Conservation (phyloP, 2,888 invertebrate genomes). For the Trachelus iudaicus region DNA sequence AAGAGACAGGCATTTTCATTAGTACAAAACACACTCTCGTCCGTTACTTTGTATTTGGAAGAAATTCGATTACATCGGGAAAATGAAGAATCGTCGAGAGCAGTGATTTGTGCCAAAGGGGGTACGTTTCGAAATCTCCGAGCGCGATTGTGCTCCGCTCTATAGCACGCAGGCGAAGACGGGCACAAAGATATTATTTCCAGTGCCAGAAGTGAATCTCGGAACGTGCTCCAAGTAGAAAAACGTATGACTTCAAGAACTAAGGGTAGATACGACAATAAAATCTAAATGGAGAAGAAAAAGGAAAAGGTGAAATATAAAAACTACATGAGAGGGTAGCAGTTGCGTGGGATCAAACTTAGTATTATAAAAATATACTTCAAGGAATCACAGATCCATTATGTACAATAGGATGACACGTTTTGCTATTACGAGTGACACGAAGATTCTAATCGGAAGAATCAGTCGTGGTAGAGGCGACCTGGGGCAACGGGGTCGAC, state of each 20-base stretch:
- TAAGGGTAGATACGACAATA: background rate
- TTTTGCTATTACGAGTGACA: background rate
- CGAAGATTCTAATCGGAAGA: slow-evolving; percentile 50
- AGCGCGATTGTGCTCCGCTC: background rate
- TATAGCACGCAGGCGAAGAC: background rate
- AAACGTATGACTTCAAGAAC: background rate
- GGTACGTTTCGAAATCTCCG: background rate
- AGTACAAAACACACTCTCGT: background rate
- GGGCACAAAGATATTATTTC: background rate
- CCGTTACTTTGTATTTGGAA: background rate
- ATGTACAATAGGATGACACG: slow-evolving; percentile 48
- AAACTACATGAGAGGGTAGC: slow-evolving; percentile 18
- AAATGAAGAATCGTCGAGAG: background rate
- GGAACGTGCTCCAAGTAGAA: background rate
- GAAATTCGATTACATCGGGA: background rate
- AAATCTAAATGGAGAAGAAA: slow-evolving; percentile 21
- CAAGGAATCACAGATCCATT: slow-evolving; percentile 57
- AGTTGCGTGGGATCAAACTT: slow-evolving; percentile 38
- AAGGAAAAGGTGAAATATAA: slow-evolving; percentile 23
- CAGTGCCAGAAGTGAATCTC: background rate
- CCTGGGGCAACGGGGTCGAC: slow-evolving; percentile 31
- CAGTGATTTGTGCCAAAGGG: background rate
- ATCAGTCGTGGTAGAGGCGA: slow-evolving; percentile 41
- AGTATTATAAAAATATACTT: slow-evolving; percentile 59
- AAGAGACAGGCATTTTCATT: background rate